These are phyloP conservation scores for Ormyrus pomaceus DNA, from an alignment of 2,888 invertebrate genomes.

Conservation along the genomic window DNA sequence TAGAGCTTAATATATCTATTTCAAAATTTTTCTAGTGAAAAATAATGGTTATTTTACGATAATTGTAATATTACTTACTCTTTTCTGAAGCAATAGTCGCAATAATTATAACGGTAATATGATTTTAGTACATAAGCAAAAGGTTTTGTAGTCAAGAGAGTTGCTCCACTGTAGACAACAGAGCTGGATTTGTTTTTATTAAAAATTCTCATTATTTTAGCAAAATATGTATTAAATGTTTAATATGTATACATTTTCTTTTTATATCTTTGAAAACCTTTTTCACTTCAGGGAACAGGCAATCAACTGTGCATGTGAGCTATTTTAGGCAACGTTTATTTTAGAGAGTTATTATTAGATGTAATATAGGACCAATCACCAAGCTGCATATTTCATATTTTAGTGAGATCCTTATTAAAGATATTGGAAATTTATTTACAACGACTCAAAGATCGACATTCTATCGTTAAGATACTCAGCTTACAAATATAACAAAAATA, in stretches of 20 bases:
- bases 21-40: conserved; percentile 31
- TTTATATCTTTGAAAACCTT: conserved; percentile 35
- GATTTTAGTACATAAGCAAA: conserved; percentile 54
- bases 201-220: conserved; percentile 47
- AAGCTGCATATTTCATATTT: conserved; percentile 47
- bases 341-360: conserved; percentile 57
- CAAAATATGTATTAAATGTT: conserved; percentile 27
- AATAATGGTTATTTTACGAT: conserved; percentile 1
- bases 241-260: conserved; percentile 31
- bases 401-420: conserved; percentile 48
- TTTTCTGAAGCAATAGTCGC: conserved; percentile 55
- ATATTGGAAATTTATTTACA: conserved; percentile 57
- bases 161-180: conserved; percentile 49
- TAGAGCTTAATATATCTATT: conserved; percentile 36
- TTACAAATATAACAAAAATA: conserved; percentile 58
- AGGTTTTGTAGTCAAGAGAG: conserved; percentile 50
- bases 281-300: conserved; percentile 39
- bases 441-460: conserved; percentile 38
- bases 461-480: conserved; percentile 42
- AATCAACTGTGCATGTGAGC: conserved; percentile 45
- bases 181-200: conserved; percentile 31
- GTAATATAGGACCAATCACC: conserved; percentile 52
- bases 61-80: conserved; percentile 41
- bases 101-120: conserved; percentile 47
- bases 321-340: conserved; percentile 56